phyloP scores from a whole-genome alignment of 2,888 invertebrate species.

The Zonitis immaculata region DNA sequence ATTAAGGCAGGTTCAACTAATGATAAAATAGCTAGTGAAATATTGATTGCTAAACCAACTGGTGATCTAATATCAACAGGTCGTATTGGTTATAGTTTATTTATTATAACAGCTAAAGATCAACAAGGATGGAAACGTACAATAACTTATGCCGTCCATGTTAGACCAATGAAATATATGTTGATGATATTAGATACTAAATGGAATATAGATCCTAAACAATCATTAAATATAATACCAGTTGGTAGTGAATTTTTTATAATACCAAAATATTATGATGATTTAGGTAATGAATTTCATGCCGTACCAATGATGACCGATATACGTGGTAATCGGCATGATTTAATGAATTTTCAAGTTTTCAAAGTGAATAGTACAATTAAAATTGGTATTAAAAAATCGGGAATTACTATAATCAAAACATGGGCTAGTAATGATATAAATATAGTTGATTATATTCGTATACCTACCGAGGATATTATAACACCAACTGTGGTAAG shows the following conservation, averaged over 20 bases:
- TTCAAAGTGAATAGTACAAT: slow-evolving; percentile 51
- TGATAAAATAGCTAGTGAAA: slow-evolving; percentile 27
- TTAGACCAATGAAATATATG: slow-evolving; percentile 51
- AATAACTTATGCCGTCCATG: slow-evolving; percentile 52
- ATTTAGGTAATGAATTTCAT: slow-evolving; percentile 53
- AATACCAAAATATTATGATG: slow-evolving; percentile 53
- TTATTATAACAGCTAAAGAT: slow-evolving; percentile 51
- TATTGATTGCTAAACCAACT: slow-evolving; percentile 38
- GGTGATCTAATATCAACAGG: slow-evolving; percentile 44
- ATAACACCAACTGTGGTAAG: slow-evolving; percentile 43
- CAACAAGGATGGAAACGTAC: slow-evolving; percentile 53
- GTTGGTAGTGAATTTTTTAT: slow-evolving; percentile 52
- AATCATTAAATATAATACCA: slow-evolving; percentile 45
- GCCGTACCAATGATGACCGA: slow-evolving; percentile 51
- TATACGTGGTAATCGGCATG: slow-evolving; percentile 51
- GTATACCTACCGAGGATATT: slow-evolving; percentile 44
- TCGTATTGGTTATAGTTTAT: slow-evolving; percentile 44
- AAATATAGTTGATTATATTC: slow-evolving; percentile 46
- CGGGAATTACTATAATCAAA: slow-evolving; percentile 53
- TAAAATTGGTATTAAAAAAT: slow-evolving; percentile 47
- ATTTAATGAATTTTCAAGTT: slow-evolving; percentile 44
- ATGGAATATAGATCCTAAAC: slow-evolving; percentile 38
- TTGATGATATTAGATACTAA: slow-evolving; percentile 41
- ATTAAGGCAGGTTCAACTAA: slow-evolving; percentile 27
- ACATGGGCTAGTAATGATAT: slow-evolving; percentile 46